Conservation (phyloP, 2,888 invertebrate species). For the Drepanosiphum platanoidis region DNA sequence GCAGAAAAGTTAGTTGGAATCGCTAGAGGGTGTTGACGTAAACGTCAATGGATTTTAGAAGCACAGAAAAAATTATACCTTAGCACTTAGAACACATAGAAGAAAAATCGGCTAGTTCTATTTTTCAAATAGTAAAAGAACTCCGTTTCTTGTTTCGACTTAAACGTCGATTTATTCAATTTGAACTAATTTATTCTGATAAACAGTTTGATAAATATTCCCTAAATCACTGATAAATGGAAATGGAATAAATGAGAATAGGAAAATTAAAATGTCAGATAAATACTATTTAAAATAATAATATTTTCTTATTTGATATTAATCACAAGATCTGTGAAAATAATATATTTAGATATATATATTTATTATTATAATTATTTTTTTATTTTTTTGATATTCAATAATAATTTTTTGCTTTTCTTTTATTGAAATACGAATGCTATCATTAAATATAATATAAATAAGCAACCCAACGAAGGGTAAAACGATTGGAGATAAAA, state of each 20-base stretch:
- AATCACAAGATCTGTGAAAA: too few relatives aligned
- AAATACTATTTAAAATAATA: too few relatives aligned
- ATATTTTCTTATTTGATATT: too few relatives aligned
- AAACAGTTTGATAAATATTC: not conserved
- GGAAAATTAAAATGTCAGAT: slow-evolving; percentile 3
- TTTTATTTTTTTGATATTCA: too few relatives aligned
- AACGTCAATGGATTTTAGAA: slow-evolving; percentile 1
- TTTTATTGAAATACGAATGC: not conserved
- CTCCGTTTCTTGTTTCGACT: not conserved
- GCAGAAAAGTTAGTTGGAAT: not conserved
- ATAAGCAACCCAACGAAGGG: not conserved
- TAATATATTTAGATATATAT: too few relatives aligned
- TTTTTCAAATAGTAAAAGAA: not conserved
- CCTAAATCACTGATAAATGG: too few relatives aligned
- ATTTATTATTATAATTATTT: too few relatives aligned
- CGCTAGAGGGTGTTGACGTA: slow-evolving; percentile 21
- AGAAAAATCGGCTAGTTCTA: slow-evolving; percentile 29
- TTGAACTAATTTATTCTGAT: not conserved
- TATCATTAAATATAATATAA: not conserved
- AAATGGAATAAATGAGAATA: not conserved
- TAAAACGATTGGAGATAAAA: not conserved
- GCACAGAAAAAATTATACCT: slow-evolving; percentile 19
- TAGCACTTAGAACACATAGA: slow-evolving; percentile 2
- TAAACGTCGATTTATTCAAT: not conserved
- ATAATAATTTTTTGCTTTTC: not conserved